Evolutionary conservation across 2,888 invertebrate species (phyloP), one percentile per base, ranked within the genome.

Genomic region (Athalia circularis): DNA sequence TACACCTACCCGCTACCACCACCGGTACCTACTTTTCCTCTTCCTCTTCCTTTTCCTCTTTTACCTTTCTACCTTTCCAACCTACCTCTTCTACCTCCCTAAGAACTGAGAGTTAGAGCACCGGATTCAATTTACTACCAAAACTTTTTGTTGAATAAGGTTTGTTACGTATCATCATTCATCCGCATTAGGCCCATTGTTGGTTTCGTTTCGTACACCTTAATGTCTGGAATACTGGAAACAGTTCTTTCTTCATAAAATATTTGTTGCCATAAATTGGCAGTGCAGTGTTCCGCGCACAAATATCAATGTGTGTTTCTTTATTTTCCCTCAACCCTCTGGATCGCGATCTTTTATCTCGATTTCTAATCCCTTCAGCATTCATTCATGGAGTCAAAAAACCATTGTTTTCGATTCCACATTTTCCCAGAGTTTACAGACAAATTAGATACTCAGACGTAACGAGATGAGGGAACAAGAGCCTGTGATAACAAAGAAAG

Each of bases 161-260:
- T 86, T 87, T 87, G 86, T 87, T 86, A 86, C 86, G 84, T 82
- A 85, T 86, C 84, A 81, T 82, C 82, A 81, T 82, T 82, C 82
- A 80, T 81, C 79, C 81, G 78, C 81, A 80, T 86, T 83, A 84
- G 79, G 81, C 62, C 80, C 79, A 81, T 84, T 82, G 83, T 82
- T 57, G 78, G 74, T 57, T 78, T 81, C 52, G 79, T 61, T 29
- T 57, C 70, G 62, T 72, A 59, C 57, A 59, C 57, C 72, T 59
- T 72, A 72, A 72, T 72, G 72, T 47, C 57, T 59, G 45, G 59
- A 72, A 72, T 72, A 72, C 43, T 59, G 13, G 72, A 72, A 72
- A 72, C 72, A 72, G 72, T 59, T 72, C 59, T 5, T 45, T 59
- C n/a, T 72, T 59, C 13, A 45, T 5, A 11, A 68, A 52, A 52